Conservation (phyloP, 2,888 invertebrate species). For the Mantis religiosa region DNA sequence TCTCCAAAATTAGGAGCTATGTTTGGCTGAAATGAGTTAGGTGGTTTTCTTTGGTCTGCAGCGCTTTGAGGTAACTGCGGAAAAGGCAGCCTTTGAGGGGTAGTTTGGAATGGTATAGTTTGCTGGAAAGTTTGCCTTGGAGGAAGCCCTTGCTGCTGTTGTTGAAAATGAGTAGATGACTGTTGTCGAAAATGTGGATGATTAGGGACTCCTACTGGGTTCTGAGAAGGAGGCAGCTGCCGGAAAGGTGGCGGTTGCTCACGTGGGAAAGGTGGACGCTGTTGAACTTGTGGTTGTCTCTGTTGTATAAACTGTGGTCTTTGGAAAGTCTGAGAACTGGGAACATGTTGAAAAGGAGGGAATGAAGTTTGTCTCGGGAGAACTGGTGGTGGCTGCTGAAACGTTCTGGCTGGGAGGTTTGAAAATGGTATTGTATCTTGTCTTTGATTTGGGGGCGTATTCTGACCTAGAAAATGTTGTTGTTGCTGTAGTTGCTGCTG, state of each 20-base stretch:
- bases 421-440: conserved; percentile 15
- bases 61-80: neutral
- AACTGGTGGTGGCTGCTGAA: conserved; percentile 51
- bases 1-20: neutral
- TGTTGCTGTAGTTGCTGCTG: neutral
- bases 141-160: conserved; percentile 38
- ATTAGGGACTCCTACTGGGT: conserved; percentile 1
- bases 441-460: conserved; percentile 37
- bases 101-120: conserved; percentile 32
- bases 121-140: conserved; percentile 44
- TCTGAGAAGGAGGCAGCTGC: conserved; percentile 23
- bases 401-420: conserved; percentile 9
- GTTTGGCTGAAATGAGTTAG: neutral
- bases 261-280: conserved; percentile 33
- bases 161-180: conserved; percentile 34
- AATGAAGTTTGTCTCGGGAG: conserved; percentile 41
- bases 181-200: conserved; percentile 12
- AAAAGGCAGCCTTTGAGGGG: neutral
- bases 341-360: conserved; percentile 43
- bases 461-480: conserved; percentile 15
- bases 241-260: conserved; percentile 25
- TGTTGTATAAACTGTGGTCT: conserved; percentile 46
- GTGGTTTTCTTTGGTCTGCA: neutral
- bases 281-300: conserved; percentile 41
- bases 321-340: conserved; percentile 37